A percentile compares a stretch with the other conserved stretches of the same genome.
Conservation (phyloP, 2,888 invertebrate genomes). For the Tetropium fuscum region DNA sequence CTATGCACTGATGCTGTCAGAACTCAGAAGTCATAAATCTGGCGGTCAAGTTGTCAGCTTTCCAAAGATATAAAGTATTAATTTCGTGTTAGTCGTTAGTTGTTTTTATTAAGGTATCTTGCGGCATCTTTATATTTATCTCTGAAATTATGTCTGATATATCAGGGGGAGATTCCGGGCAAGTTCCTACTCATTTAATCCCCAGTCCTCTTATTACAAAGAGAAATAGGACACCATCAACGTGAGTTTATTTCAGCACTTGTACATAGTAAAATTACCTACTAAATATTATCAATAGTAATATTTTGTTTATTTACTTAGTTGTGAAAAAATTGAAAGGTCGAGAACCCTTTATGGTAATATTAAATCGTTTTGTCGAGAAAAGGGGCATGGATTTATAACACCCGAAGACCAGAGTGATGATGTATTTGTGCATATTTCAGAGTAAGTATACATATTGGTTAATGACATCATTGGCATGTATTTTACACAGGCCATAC, state of each 20-base stretch:
- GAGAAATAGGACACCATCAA: conserved; percentile 83
- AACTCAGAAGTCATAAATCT: neutral
- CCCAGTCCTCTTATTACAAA: conserved; percentile 86
- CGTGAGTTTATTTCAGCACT: conserved; percentile 70
- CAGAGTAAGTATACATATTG: conserved; percentile 80
- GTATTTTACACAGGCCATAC: too few species aligned
- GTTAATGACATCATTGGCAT: too few species aligned
- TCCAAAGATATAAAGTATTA: too few species aligned
- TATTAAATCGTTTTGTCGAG: conserved; percentile 86
- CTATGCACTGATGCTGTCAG: too few species aligned
- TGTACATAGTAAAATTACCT: neutral
- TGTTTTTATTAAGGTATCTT: too few species aligned
- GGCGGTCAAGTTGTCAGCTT: too few species aligned
- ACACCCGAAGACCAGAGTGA: conserved; percentile 77
- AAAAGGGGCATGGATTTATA: conserved; percentile 91
- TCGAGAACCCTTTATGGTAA: conserved; percentile 80
- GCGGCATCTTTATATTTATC: too few species aligned
- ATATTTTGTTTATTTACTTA: conserved; percentile 58
- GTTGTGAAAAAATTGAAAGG: conserved; percentile 82
- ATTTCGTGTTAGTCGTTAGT: too few species aligned
- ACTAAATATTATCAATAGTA: neutral
- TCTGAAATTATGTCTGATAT: conserved; percentile 10
- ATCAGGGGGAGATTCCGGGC: conserved; percentile 11
- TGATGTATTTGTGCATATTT: conserved; percentile 88
- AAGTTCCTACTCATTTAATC: conserved; percentile 58